Base-by-base conservation (phyloP, 1,140 invertebrate genomes). In the Melipona quadrifasciata region DNA sequence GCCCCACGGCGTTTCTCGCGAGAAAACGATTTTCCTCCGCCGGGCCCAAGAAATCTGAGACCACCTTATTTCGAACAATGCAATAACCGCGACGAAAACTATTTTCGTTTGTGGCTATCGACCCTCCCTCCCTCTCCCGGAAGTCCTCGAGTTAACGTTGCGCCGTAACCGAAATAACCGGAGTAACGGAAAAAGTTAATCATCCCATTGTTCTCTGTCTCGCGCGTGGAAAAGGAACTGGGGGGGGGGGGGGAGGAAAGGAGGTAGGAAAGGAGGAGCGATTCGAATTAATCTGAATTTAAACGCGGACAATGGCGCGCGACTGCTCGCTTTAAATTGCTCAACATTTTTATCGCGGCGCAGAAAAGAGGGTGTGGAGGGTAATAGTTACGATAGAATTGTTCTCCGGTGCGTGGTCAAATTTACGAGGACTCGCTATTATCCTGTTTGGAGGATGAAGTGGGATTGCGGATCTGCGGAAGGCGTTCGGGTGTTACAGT, bases 241-340 rank as follows among this genome's bases (percentile, higher is more conserved):
- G 2, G 24, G 39, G 0, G 6, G 39, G 39, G 2, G 11, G 14
- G 11, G 27, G 12, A 14, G 39, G 17, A 17, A 39, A 55, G 47
- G 31, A 39, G 21, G 31, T 2, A 2, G 21, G 12, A 14, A 55
- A n/a, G 24, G 57, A 55, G 47, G 51, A 39, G 21, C 53, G 10
- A 27, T 80, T n/a, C 65, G 31, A 70, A 70, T 39, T 70, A 80
- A 80, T 70, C 27, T 51, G 14, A 39, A 24, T 53, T 67, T 65
- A 67, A 78, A 65, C 10, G 39, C 16, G 39, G 8, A 58, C 58
- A 64, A 67, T 51, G 47, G n/a, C 12, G 47, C 19, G 55, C 34
- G 39, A 47, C 16, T 21, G 39, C 10, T 57, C 58, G n/a, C 39
- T 78, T 51, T 65, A 47, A 77, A 64, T 77, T 51, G 61, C 53